A percentile compares a stretch with the other conserved stretches of the same genome.
Evolutionary conservation across 2,888 invertebrate species (phyloP).

Genomic region (Bimastos eiseni): DNA sequence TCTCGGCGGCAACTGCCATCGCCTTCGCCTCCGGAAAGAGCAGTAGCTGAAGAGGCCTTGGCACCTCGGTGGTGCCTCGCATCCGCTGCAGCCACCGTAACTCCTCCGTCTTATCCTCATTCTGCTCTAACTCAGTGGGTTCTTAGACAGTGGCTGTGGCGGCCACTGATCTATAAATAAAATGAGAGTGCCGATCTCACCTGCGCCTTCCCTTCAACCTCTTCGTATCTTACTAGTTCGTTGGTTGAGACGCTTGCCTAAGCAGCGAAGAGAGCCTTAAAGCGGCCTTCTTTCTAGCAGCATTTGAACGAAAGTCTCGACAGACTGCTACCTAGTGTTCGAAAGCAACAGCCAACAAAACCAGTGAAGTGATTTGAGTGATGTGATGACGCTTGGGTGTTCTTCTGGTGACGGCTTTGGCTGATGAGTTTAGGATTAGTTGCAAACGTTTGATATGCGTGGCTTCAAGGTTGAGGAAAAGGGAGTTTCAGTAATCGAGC

Average conservation of each 20-base stretch:
- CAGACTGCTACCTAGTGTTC: neutral
- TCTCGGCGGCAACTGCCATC: neutral
- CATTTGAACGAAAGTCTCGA: neutral
- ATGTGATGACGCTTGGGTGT: no score
- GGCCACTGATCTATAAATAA: conserved; percentile 5
- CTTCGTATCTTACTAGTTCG: neutral
- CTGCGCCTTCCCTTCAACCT: neutral
- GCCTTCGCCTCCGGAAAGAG: neutral
- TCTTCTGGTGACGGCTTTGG: no score
- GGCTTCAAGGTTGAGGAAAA: no score
- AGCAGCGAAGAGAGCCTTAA: neutral
- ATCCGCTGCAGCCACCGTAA: neutral
- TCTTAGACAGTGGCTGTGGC: neutral
- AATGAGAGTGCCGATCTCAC: neutral
- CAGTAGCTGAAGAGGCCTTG: neutral
- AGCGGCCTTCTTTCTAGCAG: neutral
- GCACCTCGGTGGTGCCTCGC: neutral
- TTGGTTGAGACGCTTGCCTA: neutral
- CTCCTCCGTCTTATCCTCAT: neutral
- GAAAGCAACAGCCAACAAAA: neutral
- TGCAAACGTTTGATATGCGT: no score
- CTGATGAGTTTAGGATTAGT: no score
- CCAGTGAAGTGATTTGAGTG: no score
- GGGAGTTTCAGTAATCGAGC: no score
- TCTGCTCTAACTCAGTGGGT: neutral